A percentile compares a stretch with the other conserved stretches of the same genome.
These are phyloP conservation scores for Smutsia temminckii DNA, from an alignment of 2,797 vertebrate species.

Conservation along the genomic window DNA sequence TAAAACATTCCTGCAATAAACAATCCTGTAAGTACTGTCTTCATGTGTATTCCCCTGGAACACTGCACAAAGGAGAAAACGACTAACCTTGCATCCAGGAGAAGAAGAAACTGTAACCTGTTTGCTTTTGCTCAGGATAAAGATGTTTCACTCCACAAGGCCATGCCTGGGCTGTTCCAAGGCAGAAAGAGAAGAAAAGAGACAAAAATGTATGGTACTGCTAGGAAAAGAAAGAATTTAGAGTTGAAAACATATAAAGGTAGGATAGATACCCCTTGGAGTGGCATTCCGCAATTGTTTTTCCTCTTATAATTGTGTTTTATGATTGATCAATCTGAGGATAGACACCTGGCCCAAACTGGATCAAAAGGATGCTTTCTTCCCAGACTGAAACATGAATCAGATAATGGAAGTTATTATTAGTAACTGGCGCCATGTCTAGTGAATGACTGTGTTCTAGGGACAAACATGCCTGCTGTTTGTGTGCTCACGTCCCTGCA, in stretches of 20 bases:
- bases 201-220: neutral
- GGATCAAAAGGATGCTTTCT: neutral
- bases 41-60: neutral
- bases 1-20: neutral
- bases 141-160: neutral
- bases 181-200: neutral
- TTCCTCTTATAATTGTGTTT: neutral
- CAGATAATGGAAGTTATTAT: neutral
- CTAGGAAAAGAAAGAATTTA: neutral
- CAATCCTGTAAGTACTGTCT: neutral
- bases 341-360: neutral
- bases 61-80: neutral
- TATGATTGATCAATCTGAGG: neutral
- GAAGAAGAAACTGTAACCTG: neutral
- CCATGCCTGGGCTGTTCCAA: neutral
- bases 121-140: neutral
- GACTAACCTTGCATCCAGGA: neutral
- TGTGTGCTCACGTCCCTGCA: neutral
- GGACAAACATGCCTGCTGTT: neutral
- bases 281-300: neutral
- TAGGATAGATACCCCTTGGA: neutral
- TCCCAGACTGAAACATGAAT: neutral
- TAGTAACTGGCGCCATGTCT: neutral
- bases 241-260: neutral
- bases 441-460: neutral